phyloP scores from a whole-genome alignment of 1,140 invertebrate genomes.

The Penaeus japonicus region DNA sequence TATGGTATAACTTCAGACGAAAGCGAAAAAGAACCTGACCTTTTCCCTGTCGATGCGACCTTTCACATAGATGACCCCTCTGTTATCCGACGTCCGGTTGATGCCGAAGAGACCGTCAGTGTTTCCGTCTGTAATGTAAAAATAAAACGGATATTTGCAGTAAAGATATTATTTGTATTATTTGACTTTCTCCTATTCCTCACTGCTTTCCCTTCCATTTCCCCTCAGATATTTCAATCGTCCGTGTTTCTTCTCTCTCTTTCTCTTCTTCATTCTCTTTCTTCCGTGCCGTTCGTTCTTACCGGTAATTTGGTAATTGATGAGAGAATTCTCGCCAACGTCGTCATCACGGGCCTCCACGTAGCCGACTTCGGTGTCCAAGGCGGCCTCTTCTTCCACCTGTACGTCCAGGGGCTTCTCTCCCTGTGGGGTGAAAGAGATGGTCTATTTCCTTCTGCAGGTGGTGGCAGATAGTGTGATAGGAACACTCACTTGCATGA shows the following conservation, averaged over 20 bases:
- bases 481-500: not conserved
- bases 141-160: not conserved
- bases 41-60: slow-evolving; percentile 75
- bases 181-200: no score
- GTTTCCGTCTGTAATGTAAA: slow-evolving; percentile 70
- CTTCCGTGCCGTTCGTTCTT: slow-evolving; percentile 33
- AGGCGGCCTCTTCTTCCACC: slow-evolving; percentile 73
- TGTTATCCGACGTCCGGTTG: slow-evolving; percentile 72
- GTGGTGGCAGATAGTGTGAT: not conserved
- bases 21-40: slow-evolving; percentile 71
- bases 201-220: no score
- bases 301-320: slow-evolving; percentile 78
- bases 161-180: not conserved
- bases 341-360: slow-evolving; percentile 78
- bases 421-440: slow-evolving; percentile 66
- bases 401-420: slow-evolving; percentile 72
- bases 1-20: no score
- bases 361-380: slow-evolving; percentile 73
- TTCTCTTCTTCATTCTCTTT: not conserved
- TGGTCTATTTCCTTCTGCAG: not conserved
- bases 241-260: not conserved
- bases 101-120: slow-evolving; percentile 74
- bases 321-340: slow-evolving; percentile 75
- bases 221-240: not conserved
- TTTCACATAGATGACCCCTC: slow-evolving; percentile 71